Evolutionary conservation across 2,113 vertebrate species (phyloP).

Genomic region (Oceanodroma tethys): DNA sequence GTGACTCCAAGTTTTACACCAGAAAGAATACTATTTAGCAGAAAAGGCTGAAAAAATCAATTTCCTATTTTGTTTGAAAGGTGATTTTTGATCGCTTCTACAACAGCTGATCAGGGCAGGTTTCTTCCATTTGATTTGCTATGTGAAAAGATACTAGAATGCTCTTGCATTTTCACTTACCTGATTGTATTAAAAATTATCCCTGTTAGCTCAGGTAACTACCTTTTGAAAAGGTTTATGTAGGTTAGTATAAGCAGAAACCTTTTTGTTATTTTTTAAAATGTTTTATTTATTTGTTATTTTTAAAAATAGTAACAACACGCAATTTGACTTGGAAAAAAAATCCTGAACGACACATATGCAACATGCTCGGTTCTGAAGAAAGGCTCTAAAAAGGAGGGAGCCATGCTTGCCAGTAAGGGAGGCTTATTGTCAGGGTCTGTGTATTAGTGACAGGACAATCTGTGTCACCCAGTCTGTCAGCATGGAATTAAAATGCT

Average conservation of each 20-base stretch:
- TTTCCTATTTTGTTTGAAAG: neutral
- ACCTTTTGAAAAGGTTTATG: neutral
- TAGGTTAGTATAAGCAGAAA: neutral
- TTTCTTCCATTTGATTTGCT: neutral
- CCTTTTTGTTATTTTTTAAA: neutral
- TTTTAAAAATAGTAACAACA: neutral
- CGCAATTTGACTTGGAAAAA: neutral
- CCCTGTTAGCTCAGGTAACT: neutral
- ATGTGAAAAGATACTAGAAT: neutral
- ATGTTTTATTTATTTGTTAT: neutral
- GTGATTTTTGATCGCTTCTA: neutral
- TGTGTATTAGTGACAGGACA: neutral
- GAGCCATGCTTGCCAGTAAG: neutral
- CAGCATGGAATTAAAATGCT: neutral
- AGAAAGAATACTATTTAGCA: neutral
- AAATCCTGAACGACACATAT: neutral
- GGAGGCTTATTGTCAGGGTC: neutral
- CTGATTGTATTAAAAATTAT: neutral
- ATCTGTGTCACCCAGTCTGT: neutral
- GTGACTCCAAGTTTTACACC: neutral
- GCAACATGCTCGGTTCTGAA: neutral
- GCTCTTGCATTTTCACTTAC: neutral
- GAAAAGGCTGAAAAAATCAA: neutral
- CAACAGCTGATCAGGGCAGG: neutral
- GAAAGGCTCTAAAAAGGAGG: neutral